Evolutionary conservation across 2,797 vertebrate genomes (phyloP).

Genomic region (Phalloptychus januarius): DNA sequence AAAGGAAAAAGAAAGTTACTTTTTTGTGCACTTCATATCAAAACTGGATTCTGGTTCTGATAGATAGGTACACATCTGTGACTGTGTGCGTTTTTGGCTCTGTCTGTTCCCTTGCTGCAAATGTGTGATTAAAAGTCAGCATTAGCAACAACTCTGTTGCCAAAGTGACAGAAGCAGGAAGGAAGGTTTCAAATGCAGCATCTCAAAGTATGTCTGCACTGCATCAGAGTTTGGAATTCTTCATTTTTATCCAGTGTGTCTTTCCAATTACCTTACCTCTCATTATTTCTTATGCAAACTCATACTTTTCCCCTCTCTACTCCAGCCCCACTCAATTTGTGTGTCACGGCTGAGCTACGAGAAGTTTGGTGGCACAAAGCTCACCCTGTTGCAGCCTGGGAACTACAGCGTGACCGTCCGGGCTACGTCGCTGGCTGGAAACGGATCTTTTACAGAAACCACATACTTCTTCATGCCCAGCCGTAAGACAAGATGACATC

Average conservation of each 20-base stretch:
- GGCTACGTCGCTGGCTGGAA: slow-evolving; percentile 93
- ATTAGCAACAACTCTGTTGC: slow-evolving; percentile 72
- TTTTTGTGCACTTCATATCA: slow-evolving; percentile 5
- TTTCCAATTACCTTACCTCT: neutral
- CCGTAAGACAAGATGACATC: slow-evolving; percentile 78
- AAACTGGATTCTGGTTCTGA: neutral
- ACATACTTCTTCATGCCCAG: slow-evolving; percentile 89
- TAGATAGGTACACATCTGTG: neutral
- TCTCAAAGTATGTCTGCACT: slow-evolving; percentile 48
- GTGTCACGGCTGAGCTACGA: slow-evolving; percentile 89
- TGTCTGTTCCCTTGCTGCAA: slow-evolving; percentile 59
- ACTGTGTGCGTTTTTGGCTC: neutral
- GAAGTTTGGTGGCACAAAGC: slow-evolving; percentile 82
- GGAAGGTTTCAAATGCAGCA: slow-evolving; percentile 67
- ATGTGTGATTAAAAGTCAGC: slow-evolving; percentile 63
- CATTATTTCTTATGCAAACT: neutral
- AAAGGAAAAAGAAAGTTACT: slow-evolving; percentile 33
- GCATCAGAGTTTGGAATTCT: neutral
- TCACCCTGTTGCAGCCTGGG: slow-evolving; percentile 87
- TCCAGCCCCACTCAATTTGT: slow-evolving; percentile 85
- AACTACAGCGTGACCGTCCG: slow-evolving; percentile 95
- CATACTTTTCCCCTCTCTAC: neutral
- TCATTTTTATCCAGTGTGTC: neutral
- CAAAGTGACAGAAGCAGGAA: slow-evolving; percentile 75
- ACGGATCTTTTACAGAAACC: slow-evolving; percentile 93